phyloP scores from a whole-genome alignment of 2,113 vertebrate species.

The Pollimyrus isidori region DNA sequence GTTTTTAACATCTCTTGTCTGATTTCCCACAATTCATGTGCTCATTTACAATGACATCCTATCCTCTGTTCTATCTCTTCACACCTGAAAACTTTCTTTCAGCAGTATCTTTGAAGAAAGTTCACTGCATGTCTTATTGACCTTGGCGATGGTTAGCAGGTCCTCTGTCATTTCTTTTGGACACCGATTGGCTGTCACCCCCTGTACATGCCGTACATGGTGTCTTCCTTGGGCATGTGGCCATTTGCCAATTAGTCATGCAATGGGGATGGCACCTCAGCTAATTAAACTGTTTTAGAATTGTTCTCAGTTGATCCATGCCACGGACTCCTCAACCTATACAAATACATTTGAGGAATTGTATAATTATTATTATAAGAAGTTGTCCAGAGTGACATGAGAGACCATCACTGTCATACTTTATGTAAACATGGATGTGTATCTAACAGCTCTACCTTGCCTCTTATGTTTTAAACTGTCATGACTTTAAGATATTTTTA shows the following conservation, averaged over 20 bases:
- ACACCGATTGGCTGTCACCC: slow-evolving; percentile 16
- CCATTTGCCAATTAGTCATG: slow-evolving; percentile 16
- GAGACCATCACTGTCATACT: background rate
- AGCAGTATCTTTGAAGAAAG: background rate
- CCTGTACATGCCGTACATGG: background rate
- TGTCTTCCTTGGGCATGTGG: background rate
- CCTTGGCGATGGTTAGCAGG: background rate
- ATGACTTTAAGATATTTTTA: slow-evolving; percentile 7
- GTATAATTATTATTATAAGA: slow-evolving; percentile 10
- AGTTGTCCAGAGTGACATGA: background rate
- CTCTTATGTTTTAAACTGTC: background rate
- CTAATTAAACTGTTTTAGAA: slow-evolving; percentile 24
- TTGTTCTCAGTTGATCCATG: background rate
- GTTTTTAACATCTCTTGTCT: background rate
- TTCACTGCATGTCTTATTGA: background rate
- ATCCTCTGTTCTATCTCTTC: background rate
- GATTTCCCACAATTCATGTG: background rate
- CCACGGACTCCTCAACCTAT: slow-evolving; percentile 19
- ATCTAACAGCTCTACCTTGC: background rate
- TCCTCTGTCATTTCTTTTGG: background rate
- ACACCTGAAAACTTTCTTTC: background rate
- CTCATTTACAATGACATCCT: background rate
- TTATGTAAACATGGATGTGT: background rate
- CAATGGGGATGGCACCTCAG: slow-evolving; percentile 8
- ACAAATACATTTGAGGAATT: slow-evolving; percentile 14